These are phyloP conservation scores for Helogale parvula DNA, from an alignment of 2,113 vertebrate genomes.

Conservation along the genomic window DNA sequence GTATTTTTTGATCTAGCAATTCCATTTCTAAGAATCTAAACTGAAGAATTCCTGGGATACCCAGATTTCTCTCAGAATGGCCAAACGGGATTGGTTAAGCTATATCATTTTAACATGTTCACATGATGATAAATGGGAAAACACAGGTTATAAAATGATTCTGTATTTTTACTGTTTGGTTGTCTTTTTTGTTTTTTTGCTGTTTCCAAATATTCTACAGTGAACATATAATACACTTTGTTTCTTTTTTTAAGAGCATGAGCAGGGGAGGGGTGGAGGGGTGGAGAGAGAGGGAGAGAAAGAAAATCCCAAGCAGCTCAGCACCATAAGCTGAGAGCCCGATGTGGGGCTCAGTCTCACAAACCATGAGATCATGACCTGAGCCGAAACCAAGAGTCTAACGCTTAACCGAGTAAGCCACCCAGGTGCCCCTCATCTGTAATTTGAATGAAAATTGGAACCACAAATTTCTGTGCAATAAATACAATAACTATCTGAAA, in stretches of 20 bases:
- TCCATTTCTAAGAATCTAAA: conserved; percentile 36
- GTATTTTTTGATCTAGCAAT: conserved; percentile 35
- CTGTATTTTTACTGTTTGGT: not conserved
- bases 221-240: conserved; percentile 4
- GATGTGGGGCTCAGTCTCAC: too few species aligned
- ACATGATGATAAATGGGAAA: not conserved
- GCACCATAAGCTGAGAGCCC: too few species aligned
- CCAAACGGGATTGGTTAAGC: not conserved
- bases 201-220: conserved; percentile 16
- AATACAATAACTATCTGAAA: conserved; percentile 30
- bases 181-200: conserved; percentile 31
- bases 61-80: not conserved
- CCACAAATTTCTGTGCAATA: not conserved
- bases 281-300: too few species aligned
- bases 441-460: conserved; percentile 37
- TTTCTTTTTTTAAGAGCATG: too few species aligned
- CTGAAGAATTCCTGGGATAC: not conserved
- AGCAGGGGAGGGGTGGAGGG: too few species aligned
- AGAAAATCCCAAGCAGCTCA: too few species aligned
- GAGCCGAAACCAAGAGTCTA: too few species aligned
- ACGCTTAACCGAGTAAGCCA: too few species aligned
- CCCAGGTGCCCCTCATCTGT: not conserved
- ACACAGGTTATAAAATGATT: conserved; percentile 27
- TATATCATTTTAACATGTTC: not conserved
- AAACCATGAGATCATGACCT: too few species aligned